These are phyloP conservation scores for Campoletis sonorensis DNA, from an alignment of 1,140 invertebrate species.

Conservation along the genomic window DNA sequence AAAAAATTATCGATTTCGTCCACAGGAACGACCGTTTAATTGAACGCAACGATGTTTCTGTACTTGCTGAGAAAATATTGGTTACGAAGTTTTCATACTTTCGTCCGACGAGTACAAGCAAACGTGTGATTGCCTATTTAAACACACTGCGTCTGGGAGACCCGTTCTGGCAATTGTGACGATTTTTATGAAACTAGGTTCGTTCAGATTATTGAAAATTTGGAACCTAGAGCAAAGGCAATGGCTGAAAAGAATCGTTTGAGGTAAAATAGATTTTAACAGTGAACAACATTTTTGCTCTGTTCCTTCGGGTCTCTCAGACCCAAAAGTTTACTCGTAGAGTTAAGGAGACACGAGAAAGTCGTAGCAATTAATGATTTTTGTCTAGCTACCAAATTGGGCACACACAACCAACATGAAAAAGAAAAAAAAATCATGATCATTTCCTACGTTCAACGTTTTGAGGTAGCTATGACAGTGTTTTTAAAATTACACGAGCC, in stretches of 20 bases:
- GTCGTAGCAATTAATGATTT: background rate
- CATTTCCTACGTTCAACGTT: background rate
- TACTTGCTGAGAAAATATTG: background rate
- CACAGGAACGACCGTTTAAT: background rate
- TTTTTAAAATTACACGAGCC: background rate
- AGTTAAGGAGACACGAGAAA: background rate
- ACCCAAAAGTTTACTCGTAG: no score
- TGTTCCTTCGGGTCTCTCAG: no score
- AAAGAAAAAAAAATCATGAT: slow-evolving; percentile 8
- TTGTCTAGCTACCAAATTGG: background rate
- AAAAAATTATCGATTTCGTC: background rate
- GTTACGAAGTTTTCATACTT: no score
- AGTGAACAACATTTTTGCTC: no score
- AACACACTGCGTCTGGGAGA: background rate
- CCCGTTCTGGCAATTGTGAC: no score
- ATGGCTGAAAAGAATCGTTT: no score
- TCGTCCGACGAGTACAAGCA: no score
- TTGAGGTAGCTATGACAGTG: background rate
- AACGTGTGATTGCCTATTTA: no score
- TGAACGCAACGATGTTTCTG: background rate
- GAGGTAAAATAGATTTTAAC: no score
- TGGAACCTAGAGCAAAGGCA: no score
- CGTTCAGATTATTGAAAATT: no score
- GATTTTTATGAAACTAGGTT: no score
- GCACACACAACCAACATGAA: background rate